These are phyloP conservation scores for Penaeus japonicus DNA, from an alignment of 1,140 invertebrate species.

Conservation along the genomic window DNA sequence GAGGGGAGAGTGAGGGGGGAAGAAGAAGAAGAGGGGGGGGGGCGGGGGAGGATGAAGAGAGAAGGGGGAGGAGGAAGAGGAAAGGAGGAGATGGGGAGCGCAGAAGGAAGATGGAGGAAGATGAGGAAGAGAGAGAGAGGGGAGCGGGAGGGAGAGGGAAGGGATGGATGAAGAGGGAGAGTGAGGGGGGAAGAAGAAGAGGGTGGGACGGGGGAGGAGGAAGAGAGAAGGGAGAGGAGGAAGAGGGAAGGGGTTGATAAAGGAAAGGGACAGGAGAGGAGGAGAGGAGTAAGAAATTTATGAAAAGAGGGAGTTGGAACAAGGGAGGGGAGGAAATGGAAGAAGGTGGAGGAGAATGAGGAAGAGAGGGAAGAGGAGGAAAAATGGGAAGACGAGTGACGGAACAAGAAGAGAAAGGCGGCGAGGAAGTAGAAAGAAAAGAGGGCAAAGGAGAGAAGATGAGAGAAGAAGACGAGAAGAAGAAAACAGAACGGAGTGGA, in stretches of 20 bases:
- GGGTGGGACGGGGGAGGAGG: neutral
- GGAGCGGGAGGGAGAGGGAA: too few species aligned
- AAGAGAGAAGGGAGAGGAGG: neutral
- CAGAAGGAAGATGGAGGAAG: neutral
- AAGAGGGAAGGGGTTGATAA: neutral
- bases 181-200: neutral
- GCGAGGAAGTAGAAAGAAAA: too few species aligned
- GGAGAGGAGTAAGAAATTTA: constrained; percentile 1
- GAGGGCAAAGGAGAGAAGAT: too few species aligned
- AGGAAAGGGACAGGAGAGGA: neutral
- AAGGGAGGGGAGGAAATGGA: neutral
- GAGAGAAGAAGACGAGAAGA: neutral
- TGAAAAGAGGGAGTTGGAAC: neutral
- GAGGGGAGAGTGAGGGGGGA: neutral
- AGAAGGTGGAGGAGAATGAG: too few species aligned
- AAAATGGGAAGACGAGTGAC: neutral
- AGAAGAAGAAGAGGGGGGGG: neutral
- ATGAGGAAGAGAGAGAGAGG: neutral
- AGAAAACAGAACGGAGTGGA: neutral
- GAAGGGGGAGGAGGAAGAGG: neutral
- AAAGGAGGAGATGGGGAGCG: neutral
- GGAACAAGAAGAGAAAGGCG: neutral
- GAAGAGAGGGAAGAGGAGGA: too few species aligned
- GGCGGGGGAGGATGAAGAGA: neutral
- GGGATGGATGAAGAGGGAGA: neutral